These are phyloP conservation scores for Megaptera novaeangliae DNA, from an alignment of 2,113 vertebrate species.

Conservation along the genomic window DNA sequence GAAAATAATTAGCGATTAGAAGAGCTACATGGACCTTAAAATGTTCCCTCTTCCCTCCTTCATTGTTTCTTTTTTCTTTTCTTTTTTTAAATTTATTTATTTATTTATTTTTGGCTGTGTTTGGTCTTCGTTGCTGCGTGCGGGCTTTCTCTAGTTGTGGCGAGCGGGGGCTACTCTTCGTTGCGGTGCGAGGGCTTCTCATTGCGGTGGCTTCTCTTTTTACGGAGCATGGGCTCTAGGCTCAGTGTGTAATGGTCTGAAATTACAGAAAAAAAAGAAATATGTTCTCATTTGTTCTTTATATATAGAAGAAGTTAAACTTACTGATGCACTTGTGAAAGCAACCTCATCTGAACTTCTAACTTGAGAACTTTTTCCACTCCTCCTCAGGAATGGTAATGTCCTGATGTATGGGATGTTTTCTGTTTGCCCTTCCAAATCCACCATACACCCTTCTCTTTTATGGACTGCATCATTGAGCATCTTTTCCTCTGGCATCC, in stretches of 20 bases:
- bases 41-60: neutral
- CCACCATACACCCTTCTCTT: neutral
- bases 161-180: too few relatives aligned
- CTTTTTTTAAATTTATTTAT: too few relatives aligned
- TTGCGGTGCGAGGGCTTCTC: too few relatives aligned
- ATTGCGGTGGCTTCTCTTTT: too few relatives aligned
- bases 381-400: neutral
- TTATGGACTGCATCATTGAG: neutral
- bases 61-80: neutral
- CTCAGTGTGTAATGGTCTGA: neutral
- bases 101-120: too few relatives aligned
- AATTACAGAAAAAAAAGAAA: constrained; percentile 13
- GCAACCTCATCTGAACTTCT: neutral
- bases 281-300: constrained; percentile 2
- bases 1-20: neutral
- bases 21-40: neutral
- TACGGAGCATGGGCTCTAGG: too few relatives aligned
- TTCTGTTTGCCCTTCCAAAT: neutral
- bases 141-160: too few relatives aligned
- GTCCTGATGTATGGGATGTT: neutral
- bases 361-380: neutral
- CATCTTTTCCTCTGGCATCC: neutral
- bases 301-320: neutral
- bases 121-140: too few relatives aligned
- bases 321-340: neutral